Base-by-base conservation (phyloP, 2,888 invertebrate species). In the Stratiomys singularior region DNA sequence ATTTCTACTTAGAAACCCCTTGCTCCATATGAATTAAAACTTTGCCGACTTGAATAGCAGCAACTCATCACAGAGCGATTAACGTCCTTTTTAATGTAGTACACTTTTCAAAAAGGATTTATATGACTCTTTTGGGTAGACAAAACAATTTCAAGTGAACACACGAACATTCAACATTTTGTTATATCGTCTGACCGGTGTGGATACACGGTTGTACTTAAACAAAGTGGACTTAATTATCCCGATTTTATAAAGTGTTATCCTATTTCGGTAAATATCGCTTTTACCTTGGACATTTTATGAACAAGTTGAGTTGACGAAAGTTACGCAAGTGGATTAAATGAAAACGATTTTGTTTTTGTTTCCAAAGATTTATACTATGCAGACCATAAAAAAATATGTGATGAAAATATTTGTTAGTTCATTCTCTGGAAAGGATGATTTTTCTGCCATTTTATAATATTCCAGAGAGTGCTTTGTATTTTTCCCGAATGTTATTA, bases 221-320 rank as follows among this genome's bases (percentile, higher is more conserved):
- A 47, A 77, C 37, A 76, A 80, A 78, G 69, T 78, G 78, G 76
- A 78, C 80, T 78, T 78, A 78, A 80, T 80, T 80, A 80, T 80
- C 72, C 76, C 44, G 77, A 80, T 80, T 80, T 78, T 66, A 78
- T 66, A 71, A 77, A 77, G 78, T 80, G 77, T 80, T 80, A 77
- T 80, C 78, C 76, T 76, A 76, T 78, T 78, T 78, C 23, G 13
- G 3, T 15, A 44, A n/a, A 56, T 27, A 15, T 15, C 47, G 11
- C 27, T 69, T 69, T 69, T 37, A 37, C 37, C 3, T 37, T 37
- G 37, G n/a, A n/a, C n/a, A 5, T 37, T 37, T 37, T 37, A 37
- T 37, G 37, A 9, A 37, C 9, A 37, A 37, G 3, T 37, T 37
- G 37, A 37, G 37, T 5, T 37, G 37, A 9, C 37, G 9, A 37